Percentiles rank a stretch among this genome's conserved stretches.
Evolutionary conservation across 2,113 vertebrate species (phyloP).

Genomic region (Onychorhynchus coronatus): DNA sequence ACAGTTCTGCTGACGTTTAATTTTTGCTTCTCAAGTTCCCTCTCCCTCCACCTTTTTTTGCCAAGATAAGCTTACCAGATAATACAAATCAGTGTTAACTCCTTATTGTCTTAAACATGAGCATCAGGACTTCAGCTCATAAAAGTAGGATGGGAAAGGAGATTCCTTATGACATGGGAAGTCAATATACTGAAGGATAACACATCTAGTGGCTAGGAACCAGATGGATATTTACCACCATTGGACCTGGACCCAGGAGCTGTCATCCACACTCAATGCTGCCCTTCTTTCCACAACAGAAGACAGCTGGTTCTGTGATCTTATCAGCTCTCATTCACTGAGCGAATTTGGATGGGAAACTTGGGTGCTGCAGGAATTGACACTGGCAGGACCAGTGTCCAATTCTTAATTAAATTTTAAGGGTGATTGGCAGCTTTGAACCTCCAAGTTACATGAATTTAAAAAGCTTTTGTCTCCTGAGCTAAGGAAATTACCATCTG

Average conservation of each 20-base stretch:
- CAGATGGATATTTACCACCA: neutral
- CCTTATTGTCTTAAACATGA: neutral
- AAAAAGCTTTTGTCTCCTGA: neutral
- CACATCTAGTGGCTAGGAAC: neutral
- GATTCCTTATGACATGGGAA: neutral
- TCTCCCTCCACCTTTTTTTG: neutral
- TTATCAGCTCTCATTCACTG: neutral
- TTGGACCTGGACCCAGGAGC: neutral
- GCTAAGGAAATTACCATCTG: neutral
- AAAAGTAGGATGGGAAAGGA: neutral
- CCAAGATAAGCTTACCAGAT: conserved; percentile 38
- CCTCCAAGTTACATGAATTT: neutral
- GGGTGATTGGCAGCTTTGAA: neutral
- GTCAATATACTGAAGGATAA: neutral
- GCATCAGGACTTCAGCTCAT: neutral
- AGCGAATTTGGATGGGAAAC: neutral
- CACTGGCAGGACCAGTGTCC: neutral
- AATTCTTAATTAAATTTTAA: conserved; percentile 13
- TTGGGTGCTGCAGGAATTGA: neutral
- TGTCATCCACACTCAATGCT: neutral
- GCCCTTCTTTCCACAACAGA: neutral
- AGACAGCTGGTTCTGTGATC: neutral
- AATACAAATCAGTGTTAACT: neutral
- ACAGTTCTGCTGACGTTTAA: conserved; percentile 50
- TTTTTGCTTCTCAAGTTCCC: conserved; percentile 39